These are phyloP conservation scores for Tragelaphus buxtoni DNA, from an alignment of 2,113 vertebrate species.

Conservation along the genomic window DNA sequence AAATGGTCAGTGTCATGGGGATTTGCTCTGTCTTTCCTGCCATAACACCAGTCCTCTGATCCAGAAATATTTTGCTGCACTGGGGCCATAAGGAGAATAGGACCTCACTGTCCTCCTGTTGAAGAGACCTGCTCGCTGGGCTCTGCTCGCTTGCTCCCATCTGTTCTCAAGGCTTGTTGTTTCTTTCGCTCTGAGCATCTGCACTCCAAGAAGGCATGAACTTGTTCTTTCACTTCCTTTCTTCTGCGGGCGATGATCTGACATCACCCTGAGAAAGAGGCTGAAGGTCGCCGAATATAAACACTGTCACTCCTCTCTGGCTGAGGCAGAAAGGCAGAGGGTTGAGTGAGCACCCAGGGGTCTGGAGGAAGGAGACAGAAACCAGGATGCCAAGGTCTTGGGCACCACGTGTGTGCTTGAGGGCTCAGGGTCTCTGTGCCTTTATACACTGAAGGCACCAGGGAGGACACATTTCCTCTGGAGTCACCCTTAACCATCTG, in stretches of 20 bases:
- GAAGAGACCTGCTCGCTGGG: not conserved
- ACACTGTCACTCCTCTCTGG: not conserved
- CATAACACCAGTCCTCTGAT: not conserved
- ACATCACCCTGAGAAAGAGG: constrained; percentile 45
- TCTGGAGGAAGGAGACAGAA: not conserved
- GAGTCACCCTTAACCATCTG: not conserved
- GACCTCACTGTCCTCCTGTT: not conserved
- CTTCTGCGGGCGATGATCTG: constrained; percentile 46
- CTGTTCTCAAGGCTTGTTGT: not conserved
- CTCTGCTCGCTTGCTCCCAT: not conserved
- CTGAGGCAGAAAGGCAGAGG: not conserved
- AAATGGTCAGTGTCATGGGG: not conserved
- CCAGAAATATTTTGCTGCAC: not conserved
- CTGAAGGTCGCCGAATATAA: constrained; percentile 26
- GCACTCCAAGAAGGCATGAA: constrained; percentile 53
- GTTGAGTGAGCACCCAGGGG: not conserved
- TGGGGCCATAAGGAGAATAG: not conserved
- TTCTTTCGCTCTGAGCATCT: constrained; percentile 53
- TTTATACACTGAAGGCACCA: not conserved
- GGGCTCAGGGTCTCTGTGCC: not conserved
- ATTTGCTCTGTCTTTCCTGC: not conserved
- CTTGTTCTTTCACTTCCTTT: constrained; percentile 76
- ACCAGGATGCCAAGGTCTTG: not conserved
- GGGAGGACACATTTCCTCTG: not conserved
- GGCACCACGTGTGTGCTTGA: not conserved